phyloP scores from a whole-genome alignment of 2,113 vertebrate genomes.

The Hippocampus guttulatus region DNA sequence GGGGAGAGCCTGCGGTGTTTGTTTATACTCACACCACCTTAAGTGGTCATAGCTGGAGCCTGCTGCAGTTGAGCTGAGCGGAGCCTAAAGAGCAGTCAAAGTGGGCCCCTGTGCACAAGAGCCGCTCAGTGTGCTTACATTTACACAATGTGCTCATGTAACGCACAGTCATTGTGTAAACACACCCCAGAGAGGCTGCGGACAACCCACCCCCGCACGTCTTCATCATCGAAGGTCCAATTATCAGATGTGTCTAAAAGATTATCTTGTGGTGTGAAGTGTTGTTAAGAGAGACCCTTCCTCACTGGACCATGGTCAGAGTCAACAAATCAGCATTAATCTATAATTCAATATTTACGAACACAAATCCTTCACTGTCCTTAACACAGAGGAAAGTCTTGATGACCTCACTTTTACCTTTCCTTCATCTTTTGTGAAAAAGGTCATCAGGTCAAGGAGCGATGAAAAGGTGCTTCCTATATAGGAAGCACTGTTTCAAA shows the following conservation, averaged over 20 bases:
- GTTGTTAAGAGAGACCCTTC: not conserved
- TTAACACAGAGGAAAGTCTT: too few relatives aligned
- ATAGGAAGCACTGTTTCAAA: not conserved
- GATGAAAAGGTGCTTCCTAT: too few relatives aligned
- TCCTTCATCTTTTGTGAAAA: not conserved
- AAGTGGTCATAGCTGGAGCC: conserved; percentile 48
- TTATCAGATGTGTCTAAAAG: not conserved
- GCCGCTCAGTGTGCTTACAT: conserved; percentile 47
- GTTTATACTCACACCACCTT: conserved; percentile 56
- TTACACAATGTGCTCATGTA: conserved; percentile 41
- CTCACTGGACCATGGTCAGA: not conserved
- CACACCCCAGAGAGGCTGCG: conserved; percentile 38
- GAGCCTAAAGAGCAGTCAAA: conserved; percentile 25
- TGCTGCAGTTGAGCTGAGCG: conserved; percentile 18
- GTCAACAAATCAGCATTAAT: too few relatives aligned
- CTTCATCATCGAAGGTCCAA: not conserved
- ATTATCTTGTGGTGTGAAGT: not conserved
- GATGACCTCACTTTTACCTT: too few relatives aligned
- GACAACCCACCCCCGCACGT: conserved; percentile 21
- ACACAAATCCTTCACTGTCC: too few relatives aligned
- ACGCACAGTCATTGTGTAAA: conserved; percentile 48
- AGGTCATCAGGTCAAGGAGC: not conserved
- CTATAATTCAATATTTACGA: too few relatives aligned
- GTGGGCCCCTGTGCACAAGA: conserved; percentile 52
- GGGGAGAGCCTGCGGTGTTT: conserved; percentile 57